phyloP scores from a whole-genome alignment of 2,797 vertebrate species.

The Carapus acus region DNA sequence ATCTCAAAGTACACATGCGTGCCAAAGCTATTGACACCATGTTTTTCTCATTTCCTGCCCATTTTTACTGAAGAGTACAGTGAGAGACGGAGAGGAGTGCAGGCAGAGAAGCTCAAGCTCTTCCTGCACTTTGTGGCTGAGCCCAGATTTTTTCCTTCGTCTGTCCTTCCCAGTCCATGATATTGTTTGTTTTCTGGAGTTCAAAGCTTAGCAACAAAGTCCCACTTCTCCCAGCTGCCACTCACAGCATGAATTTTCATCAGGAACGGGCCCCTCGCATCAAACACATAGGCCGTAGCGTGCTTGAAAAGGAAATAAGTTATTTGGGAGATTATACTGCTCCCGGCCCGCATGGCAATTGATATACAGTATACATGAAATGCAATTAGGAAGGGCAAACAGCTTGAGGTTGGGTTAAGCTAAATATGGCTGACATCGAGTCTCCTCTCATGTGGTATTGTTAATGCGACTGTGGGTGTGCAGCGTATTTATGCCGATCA shows the following conservation, averaged over 20 bases:
- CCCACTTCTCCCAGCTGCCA: slow-evolving; percentile 64
- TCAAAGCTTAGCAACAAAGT: slow-evolving; percentile 76
- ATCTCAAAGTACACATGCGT: slow-evolving; percentile 39
- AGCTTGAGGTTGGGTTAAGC: slow-evolving; percentile 21
- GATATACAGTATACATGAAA: slow-evolving; percentile 44
- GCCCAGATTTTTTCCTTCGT: slow-evolving; percentile 52
- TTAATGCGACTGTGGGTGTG: slow-evolving; percentile 42
- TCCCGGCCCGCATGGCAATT: slow-evolving; percentile 53
- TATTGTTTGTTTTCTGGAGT: slow-evolving; percentile 74
- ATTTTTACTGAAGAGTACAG: slow-evolving; percentile 34
- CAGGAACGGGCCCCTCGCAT: slow-evolving; percentile 62
- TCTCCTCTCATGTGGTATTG: slow-evolving; percentile 36
- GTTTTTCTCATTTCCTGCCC: slow-evolving; percentile 63
- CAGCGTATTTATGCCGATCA: slow-evolving; percentile 31
- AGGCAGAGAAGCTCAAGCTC: slow-evolving; percentile 56
- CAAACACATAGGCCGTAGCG: slow-evolving; percentile 63
- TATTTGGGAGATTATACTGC: slow-evolving; percentile 60
- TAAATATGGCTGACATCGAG: slow-evolving; percentile 25
- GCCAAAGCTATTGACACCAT: slow-evolving; percentile 54
- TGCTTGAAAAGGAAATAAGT: slow-evolving; percentile 71
- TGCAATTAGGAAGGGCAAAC: slow-evolving; percentile 46
- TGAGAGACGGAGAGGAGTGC: slow-evolving; percentile 40
- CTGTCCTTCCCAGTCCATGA: slow-evolving; percentile 58
- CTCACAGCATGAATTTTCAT: slow-evolving; percentile 72
- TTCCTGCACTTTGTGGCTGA: slow-evolving; percentile 67